Evolutionary conservation across 2,797 vertebrate species (phyloP).

Genomic region (Phylloscopus collybita): DNA sequence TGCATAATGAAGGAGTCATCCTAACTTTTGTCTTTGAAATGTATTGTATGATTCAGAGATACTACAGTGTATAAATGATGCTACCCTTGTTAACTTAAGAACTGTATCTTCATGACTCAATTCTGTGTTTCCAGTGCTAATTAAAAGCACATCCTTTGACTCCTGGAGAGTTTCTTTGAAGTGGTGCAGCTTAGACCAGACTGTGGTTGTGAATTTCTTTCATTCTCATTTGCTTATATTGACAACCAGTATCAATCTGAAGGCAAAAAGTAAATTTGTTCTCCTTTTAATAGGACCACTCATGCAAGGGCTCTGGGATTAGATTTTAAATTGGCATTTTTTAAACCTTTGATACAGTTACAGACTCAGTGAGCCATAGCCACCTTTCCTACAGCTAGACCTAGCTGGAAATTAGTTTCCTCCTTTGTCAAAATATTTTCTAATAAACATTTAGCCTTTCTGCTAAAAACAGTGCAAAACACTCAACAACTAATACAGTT

Average conservation of each 20-base stretch:
- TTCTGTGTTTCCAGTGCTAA: neutral
- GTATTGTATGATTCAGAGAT: neutral
- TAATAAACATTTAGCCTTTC: neutral
- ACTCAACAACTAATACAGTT: neutral
- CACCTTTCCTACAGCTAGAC: neutral
- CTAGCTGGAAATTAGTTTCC: constrained; percentile 1
- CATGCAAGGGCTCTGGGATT: constrained; percentile 15
- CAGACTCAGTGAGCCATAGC: constrained; percentile 9
- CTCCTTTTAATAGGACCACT: constrained; percentile 13
- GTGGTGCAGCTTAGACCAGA: neutral
- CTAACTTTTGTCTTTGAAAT: constrained; percentile 13
- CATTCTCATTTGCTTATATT: neutral
- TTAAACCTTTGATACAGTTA: constrained; percentile 27
- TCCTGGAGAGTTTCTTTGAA: constrained; percentile 1
- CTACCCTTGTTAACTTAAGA: neutral
- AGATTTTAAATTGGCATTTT: constrained; percentile 42
- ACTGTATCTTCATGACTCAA: neutral
- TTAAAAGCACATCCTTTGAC: neutral
- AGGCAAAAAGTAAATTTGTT: constrained; percentile 21
- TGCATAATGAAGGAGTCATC: neutral
- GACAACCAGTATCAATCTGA: neutral
- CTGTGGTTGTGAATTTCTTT: neutral
- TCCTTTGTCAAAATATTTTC: constrained; percentile 28
- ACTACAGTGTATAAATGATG: neutral
- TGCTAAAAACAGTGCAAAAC: neutral